Base-by-base conservation (phyloP, 2,888 invertebrate genomes). In the Perithous albicinctus region DNA sequence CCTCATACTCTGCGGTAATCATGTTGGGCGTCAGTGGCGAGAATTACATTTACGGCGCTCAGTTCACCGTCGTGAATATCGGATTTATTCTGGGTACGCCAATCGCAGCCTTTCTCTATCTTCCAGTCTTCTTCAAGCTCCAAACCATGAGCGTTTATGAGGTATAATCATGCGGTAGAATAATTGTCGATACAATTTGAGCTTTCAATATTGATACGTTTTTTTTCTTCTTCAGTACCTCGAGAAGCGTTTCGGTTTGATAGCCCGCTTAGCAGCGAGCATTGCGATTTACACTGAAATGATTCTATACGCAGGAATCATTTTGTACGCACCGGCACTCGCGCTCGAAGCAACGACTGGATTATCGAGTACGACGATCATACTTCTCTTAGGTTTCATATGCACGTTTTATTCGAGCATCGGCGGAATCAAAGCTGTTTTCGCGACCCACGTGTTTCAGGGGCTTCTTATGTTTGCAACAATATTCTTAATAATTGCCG, bases 1-100 rank as follows among this genome's bases (percentile, higher is more conserved):
- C 97, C 48, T 98, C 98, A 91, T 97, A 98, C 96, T 98, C 98
- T 1, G 97, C 98, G 38, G 95, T 98, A 75, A 97, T 97, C 0
- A 92, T 98, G 46, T 93, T 98, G 15, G 98, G 98, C 18, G 96
- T 98, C 1, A 97, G 97, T 43, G 95, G 96, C 56, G 98, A 98
- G 93, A 97, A 96, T 91, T 98, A 98, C 92, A 95, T 95, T 86
- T 96, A 95, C 89, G 98, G 98, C 70, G 95, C 97, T 83, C 96
- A 96, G 90, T 97, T 98, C 92, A 94, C 96, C 12, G 93, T 96
- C 23, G 96, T 97, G 61, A 97, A 97, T 90, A 84, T 97, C 59
- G 95, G 97, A 0, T 97, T 97, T 87, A 94, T 95, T 1, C 87
- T 97, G n/a, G 96, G 96, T 5, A 97, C 97, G 0, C 97, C 97